These are phyloP conservation scores for Eupeodes corollae DNA, from an alignment of 1,140 invertebrate species.

Conservation along the genomic window DNA sequence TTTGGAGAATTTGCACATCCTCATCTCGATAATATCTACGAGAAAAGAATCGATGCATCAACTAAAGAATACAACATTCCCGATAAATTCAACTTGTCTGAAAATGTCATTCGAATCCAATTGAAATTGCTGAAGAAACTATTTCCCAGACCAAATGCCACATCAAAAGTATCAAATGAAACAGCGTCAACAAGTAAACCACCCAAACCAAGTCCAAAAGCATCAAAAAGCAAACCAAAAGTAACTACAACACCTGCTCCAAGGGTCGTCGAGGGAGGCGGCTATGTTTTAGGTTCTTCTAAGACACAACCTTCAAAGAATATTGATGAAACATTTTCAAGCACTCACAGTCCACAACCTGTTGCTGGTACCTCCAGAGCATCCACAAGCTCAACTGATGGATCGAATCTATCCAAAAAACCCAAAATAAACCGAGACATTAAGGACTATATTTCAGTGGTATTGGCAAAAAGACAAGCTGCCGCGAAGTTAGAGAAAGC, in stretches of 20 bases:
- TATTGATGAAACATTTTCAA: neutral
- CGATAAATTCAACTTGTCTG: conserved; percentile 28
- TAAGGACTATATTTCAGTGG: conserved; percentile 41
- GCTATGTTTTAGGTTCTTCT: neutral
- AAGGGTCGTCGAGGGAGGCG: neutral
- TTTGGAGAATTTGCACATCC: conserved; percentile 68
- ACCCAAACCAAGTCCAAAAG: too few species aligned
- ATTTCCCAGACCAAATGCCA: conserved; percentile 13
- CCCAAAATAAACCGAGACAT: conserved; percentile 26
- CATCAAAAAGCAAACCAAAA: neutral
- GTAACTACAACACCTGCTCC: neutral
- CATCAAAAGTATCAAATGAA: conserved; percentile 5
- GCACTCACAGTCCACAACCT: neutral
- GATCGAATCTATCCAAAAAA: conserved; percentile 27
- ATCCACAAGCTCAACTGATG: conserved; percentile 10
- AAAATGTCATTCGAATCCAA: conserved; percentile 41
- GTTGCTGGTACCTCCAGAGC: conserved; percentile 1
- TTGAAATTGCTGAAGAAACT: conserved; percentile 38
- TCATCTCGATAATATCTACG: conserved; percentile 47
- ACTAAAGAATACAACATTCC: conserved; percentile 40
- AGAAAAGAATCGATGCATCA: conserved; percentile 19
- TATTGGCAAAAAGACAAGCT: conserved; percentile 46
- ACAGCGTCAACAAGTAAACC: neutral
- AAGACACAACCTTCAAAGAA: neutral
- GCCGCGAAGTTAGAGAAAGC: conserved; percentile 51